These are phyloP conservation scores for Asteroscopus sphinx DNA, from an alignment of 2,888 invertebrate species.

Conservation along the genomic window DNA sequence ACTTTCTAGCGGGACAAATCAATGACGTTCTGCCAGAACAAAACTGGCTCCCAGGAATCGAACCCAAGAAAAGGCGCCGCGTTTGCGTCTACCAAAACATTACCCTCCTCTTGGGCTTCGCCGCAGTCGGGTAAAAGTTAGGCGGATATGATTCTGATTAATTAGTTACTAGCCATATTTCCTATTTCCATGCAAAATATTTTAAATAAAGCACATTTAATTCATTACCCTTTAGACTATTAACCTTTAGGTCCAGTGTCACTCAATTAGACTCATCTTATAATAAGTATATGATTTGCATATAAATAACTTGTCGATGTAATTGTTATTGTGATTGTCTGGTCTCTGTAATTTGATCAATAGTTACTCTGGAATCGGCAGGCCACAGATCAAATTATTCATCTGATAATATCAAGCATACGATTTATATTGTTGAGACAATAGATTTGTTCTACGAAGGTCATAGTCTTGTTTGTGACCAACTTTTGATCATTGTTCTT, in stretches of 20 bases:
- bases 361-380: conserved; percentile 41
- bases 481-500: conserved; percentile 30
- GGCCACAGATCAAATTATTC: conserved; percentile 62
- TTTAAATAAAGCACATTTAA: conserved; percentile 17
- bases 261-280: conserved; percentile 11
- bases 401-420: conserved; percentile 52
- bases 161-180: neutral
- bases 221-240: conserved; percentile 27
- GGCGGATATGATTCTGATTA: too few species aligned
- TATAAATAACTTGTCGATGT: conserved; percentile 35
- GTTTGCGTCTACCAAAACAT: too few species aligned
- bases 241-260: conserved; percentile 16
- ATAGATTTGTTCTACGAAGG: conserved; percentile 56
- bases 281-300: conserved; percentile 29
- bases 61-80: too few species aligned
- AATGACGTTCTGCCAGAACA: too few species aligned
- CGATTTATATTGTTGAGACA: conserved; percentile 54
- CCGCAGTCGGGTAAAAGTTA: too few species aligned
- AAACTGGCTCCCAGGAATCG: too few species aligned
- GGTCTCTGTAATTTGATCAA: conserved; percentile 43
- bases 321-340: conserved; percentile 48
- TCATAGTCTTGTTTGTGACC: conserved; percentile 32
- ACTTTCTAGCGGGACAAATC: too few species aligned
- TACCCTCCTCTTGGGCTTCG: too few species aligned
- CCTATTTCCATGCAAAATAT: neutral